A percentile compares a stretch with the other conserved stretches of the same genome.
phyloP scores from a whole-genome alignment of 2,888 invertebrate species.

The Cheilosia soror region DNA sequence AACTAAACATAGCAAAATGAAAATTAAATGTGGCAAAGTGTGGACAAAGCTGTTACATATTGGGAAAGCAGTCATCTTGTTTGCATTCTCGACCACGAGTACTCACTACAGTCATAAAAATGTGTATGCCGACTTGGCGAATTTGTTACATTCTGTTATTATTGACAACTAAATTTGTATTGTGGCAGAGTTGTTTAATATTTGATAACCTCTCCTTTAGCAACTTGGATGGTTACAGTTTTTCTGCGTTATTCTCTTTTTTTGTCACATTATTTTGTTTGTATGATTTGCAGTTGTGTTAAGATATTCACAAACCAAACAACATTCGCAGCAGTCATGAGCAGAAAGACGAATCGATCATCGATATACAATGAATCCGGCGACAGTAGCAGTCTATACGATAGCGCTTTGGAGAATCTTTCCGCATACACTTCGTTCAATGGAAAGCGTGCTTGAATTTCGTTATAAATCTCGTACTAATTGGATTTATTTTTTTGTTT shows the following conservation, averaged over 20 bases:
- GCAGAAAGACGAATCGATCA: slow-evolving; percentile 45
- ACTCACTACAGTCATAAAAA: no score
- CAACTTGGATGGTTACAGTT: no score
- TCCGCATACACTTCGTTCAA: slow-evolving; percentile 79
- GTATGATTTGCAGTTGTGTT: slow-evolving; percentile 24
- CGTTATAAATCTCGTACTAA: slow-evolving; percentile 4
- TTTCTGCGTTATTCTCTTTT: not conserved
- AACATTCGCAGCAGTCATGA: slow-evolving; percentile 59
- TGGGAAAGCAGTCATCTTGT: no score
- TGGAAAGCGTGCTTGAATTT: slow-evolving; percentile 77
- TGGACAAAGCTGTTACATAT: no score
- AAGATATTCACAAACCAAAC: slow-evolving; percentile 34
- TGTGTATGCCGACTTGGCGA: not conserved
- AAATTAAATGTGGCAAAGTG: no score
- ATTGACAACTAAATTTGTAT: not conserved
- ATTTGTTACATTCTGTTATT: not conserved
- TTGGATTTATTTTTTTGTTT: slow-evolving; percentile 17
- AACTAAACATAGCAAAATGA: no score
- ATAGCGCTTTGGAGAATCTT: slow-evolving; percentile 81
- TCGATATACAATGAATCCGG: slow-evolving; percentile 41
- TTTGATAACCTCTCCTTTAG: not conserved
- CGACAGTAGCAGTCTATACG: slow-evolving; percentile 79
- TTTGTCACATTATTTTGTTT: not conserved
- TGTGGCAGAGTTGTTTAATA: not conserved
- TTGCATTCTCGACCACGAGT: no score